Evolutionary conservation across 2,888 invertebrate species (phyloP), one percentile per base, ranked within the genome.

Genomic region (Himalopsyche japonica): DNA sequence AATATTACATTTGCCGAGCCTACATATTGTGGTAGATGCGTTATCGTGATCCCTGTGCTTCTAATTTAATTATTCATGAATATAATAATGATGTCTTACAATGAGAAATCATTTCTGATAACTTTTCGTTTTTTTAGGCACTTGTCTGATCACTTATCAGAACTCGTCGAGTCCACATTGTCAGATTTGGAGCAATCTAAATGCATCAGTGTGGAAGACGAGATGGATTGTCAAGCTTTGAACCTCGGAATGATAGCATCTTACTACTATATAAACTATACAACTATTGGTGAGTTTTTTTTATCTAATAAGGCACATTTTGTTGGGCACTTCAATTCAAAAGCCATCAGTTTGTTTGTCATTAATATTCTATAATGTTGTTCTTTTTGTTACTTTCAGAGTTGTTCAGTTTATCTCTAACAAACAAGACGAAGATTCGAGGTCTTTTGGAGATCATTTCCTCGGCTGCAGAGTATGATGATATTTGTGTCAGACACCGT

Each of bases 211-310:
- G 95, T 99, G 8, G 99, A 99, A 90, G 99, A 99, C 88, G 99
- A 99, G 88, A 98, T 99, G 96, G 99, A 99, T 90, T 97, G 98
- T 0, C 94, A 97, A 85, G 98, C 99, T 0, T 93, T 99, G 48
- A 99, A 99, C 93, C 92, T 99, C 89, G 99, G 99, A 89, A 99
- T 99, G 99, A 99, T 99, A 90, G 99, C 99, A 0, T 98, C 99
- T 0, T 99, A 99, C 91, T 99, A 99, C 91, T 99, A 99, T 91
- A 99, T 99, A 89, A 99, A 99, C 91, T 99, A 99, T 89, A 98
- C 99, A 0, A 99, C 99, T 0, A 99, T 99, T 84, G 97, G 97
- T 97, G 89, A 90, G 91, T 89, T 57, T 48, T 49, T 32, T 20
- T 48, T 76, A 76, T 37, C 12, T 76, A 8, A 20, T 57, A 7